These are phyloP conservation scores for Paguma larvata DNA, from an alignment of 2,797 vertebrate genomes.

Conservation along the genomic window DNA sequence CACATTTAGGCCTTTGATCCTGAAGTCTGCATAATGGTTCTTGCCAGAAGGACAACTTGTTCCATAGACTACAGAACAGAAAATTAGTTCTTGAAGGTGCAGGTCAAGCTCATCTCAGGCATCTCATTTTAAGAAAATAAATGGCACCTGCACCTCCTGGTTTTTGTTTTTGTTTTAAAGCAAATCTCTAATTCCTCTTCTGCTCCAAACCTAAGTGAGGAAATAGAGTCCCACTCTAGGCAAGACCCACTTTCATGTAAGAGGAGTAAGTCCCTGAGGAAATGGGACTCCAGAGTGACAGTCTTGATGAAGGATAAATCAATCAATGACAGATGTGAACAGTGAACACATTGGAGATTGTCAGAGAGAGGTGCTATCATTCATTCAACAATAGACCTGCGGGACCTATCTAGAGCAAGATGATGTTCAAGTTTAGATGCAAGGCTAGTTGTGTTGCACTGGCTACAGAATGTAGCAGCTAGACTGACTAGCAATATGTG, in stretches of 20 bases:
- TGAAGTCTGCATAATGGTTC: slow-evolving; percentile 61
- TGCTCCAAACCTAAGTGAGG: neutral
- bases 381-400: neutral
- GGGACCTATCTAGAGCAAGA: neutral
- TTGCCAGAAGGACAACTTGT: slow-evolving; percentile 74
- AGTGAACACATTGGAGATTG: neutral
- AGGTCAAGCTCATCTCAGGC: neutral
- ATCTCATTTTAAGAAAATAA: slow-evolving; percentile 31
- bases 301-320: slow-evolving; percentile 28
- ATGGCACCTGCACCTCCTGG: neutral
- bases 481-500: neutral
- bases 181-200: neutral
- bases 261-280: neutral
- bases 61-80: slow-evolving; percentile 66
- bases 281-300: neutral
- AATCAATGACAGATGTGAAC: neutral
- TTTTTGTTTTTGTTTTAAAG: neutral
- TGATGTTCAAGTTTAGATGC: neutral
- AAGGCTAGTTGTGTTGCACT: neutral
- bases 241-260: neutral
- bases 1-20: slow-evolving; percentile 72
- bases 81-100: slow-evolving; percentile 61
- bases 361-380: neutral
- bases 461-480: neutral
- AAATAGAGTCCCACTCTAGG: neutral